Evolutionary conservation across 2,113 vertebrate species (phyloP).

Genomic region (Nycticorax nycticorax): DNA sequence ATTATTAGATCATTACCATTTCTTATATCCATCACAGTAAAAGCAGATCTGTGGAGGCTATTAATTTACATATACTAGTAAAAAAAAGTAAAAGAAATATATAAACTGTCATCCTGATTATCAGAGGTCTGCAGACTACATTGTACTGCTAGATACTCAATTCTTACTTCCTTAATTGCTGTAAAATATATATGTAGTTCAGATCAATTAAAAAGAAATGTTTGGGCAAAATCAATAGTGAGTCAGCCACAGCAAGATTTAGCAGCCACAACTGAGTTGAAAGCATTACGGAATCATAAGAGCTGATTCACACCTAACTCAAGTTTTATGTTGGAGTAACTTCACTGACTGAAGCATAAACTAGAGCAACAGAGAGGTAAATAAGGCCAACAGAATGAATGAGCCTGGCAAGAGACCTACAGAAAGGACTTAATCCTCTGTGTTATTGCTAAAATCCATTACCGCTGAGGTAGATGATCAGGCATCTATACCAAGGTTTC

Average conservation of each 20-base stretch:
- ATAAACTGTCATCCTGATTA: not conserved
- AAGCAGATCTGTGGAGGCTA: not conserved
- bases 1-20: slow-evolving; percentile 28
- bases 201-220: slow-evolving; percentile 22
- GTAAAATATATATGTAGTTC: not conserved
- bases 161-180: not conserved
- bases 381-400: not conserved
- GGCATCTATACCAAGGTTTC: not conserved
- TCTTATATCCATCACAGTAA: slow-evolving; percentile 11
- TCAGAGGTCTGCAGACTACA: not conserved
- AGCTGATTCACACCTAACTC: not conserved
- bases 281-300: not conserved
- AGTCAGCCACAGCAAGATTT: not conserved
- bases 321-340: not conserved
- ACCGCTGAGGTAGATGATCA: not conserved
- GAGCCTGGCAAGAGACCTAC: not conserved
- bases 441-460: not conserved
- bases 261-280: not conserved
- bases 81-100: not conserved
- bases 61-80: not conserved
- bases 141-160: not conserved
- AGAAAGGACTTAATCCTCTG: not conserved
- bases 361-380: not conserved
- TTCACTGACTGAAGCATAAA: not conserved
- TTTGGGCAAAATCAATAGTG: not conserved